Conservation (phyloP, 2,113 vertebrate genomes). For the Elachura formosa region DNA sequence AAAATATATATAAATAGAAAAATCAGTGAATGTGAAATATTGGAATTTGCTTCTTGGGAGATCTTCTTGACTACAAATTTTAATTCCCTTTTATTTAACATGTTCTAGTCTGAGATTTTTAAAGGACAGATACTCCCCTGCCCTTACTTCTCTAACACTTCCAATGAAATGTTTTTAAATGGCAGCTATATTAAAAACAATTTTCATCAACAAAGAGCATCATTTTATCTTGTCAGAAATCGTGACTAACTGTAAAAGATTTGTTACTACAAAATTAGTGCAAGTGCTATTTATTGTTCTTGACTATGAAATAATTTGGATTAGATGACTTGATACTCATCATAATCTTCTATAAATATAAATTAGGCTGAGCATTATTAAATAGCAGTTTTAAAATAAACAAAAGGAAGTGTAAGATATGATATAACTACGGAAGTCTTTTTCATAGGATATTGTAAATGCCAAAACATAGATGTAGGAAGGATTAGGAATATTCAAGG, state of each 20-base stretch:
- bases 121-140: accelerated
- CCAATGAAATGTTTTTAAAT: neutral
- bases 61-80: neutral
- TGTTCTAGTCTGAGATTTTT: neutral
- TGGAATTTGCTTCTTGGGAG: neutral
- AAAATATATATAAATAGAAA: neutral
- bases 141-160: neutral
- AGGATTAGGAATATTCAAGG: neutral
- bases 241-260: neutral
- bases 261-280: neutral
- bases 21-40: neutral
- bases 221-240: neutral
- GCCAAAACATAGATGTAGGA: neutral
- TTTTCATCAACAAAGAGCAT: neutral
- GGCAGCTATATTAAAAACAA: neutral
- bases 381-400: neutral
- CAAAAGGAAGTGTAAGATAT: neutral
- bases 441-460: neutral
- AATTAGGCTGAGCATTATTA: neutral
- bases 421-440: neutral
- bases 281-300: neutral
- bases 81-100: neutral
- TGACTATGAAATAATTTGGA: neutral
- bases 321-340: neutral
- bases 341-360: neutral